Evolutionary conservation across 2,113 vertebrate species (phyloP), one percentile per base, ranked within the genome.

Genomic region (Paramormyrops kingsleyae): DNA sequence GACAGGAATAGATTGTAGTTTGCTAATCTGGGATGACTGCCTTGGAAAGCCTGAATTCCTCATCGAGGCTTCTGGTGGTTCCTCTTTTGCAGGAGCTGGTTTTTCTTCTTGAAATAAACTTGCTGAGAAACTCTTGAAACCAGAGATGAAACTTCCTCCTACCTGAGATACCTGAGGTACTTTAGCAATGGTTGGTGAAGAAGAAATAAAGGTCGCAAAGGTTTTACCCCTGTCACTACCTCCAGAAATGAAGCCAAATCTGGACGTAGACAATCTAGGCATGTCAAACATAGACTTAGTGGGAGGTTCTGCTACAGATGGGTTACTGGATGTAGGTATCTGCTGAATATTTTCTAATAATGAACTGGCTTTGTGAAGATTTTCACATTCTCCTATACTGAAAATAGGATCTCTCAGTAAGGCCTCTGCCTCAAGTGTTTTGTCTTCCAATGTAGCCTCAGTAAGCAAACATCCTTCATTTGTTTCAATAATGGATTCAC

Each of bases 121-220:
- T 0, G 94, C 94, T 87, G 98, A 99, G 80, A 99, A 91, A 66
- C 93, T 97, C 94, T 97, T 98, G 90, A 98, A 97, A 84, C 96
- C 95, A 44, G 96, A 97, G 88, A 97, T 93, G 0, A 98, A 94
- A n/a, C 97, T 94, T 70, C 95, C 93, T 12, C 89, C 95, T 62
- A 92, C 31, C 89, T 93, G 92, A 84, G 92, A 91, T 31, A 92
- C 88, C 85, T 94, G 94, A 66, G 91, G 77, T 50, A 90, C 50
- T 1, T 90, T 95, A 24, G 44, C 88, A 44, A 92, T 91, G 93
- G 90, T 50, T 88, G 89, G 89, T 59, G 91, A 91, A 39, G 95
- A 92, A 35, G 97, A 97, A 92, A 99, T 98, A 66, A 98, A 92
- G 12, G 97, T 97, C 62, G 96, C 96, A 90, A 98, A 94, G 2